phyloP scores from a whole-genome alignment of 2,888 invertebrate genomes.

The Apodemia zela region DNA sequence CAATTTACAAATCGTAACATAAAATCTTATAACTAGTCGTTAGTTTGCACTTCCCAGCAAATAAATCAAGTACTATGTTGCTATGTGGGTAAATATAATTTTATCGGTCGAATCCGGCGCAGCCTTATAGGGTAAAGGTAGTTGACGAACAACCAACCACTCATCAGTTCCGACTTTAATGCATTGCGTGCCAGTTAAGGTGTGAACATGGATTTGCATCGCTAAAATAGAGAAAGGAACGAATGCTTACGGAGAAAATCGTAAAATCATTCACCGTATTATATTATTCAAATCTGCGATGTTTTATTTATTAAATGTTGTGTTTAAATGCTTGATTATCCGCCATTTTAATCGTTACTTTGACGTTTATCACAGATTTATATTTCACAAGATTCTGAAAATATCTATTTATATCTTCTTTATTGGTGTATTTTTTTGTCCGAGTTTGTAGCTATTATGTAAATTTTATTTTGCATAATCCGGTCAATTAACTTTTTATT shows the following conservation, averaged over 20 bases:
- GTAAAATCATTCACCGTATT: slow-evolving; percentile 15
- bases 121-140: slow-evolving; percentile 34
- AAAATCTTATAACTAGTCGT: slow-evolving; percentile 21
- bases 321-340: slow-evolving; percentile 3
- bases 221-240: slow-evolving; percentile 32
- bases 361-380: background rate
- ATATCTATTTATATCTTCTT: background rate
- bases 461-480: slow-evolving; percentile 9
- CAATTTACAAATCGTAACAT: slow-evolving; percentile 3
- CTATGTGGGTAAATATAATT: slow-evolving; percentile 28
- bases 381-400: background rate
- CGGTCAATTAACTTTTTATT: background rate
- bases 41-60: slow-evolving; percentile 21
- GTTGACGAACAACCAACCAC: slow-evolving; percentile 28
- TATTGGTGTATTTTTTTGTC: slow-evolving; percentile 7
- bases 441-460: background rate
- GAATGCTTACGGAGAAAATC: slow-evolving; percentile 46
- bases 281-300: slow-evolving; percentile 14
- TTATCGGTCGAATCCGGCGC: slow-evolving; percentile 28
- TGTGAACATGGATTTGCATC: slow-evolving; percentile 33
- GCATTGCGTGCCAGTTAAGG: slow-evolving; percentile 28
- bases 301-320: slow-evolving; percentile 10
- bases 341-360: background rate
- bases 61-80: slow-evolving; percentile 25
- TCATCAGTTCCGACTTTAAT: slow-evolving; percentile 22